phyloP scores from a whole-genome alignment of 2,113 vertebrate species.

The Origma solitaria region DNA sequence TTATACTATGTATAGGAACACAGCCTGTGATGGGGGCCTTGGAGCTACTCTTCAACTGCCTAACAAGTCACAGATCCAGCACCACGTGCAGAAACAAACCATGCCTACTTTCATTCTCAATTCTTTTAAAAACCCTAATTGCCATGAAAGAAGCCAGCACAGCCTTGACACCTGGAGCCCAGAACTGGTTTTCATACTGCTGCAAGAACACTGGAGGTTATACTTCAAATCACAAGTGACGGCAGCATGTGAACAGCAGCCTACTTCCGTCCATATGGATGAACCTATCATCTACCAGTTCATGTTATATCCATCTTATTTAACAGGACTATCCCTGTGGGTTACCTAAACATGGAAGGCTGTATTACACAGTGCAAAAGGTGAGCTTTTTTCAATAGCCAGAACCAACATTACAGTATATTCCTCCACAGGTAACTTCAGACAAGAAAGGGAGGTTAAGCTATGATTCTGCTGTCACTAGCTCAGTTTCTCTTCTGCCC shows the following conservation, averaged over 20 bases:
- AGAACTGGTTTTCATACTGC: not conserved
- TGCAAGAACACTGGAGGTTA: not conserved
- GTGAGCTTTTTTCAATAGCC: not conserved
- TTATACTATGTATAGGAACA: accelerated
- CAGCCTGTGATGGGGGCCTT: not conserved
- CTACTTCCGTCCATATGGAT: not conserved
- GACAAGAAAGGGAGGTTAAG: not conserved
- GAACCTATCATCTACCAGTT: not conserved
- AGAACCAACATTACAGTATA: not conserved
- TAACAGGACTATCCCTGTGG: not conserved
- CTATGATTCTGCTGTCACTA: not conserved
- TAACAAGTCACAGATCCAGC: not conserved
- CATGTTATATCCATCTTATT: not conserved
- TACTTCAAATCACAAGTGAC: not conserved
- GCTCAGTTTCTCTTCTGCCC: not conserved
- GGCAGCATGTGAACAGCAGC: not conserved
- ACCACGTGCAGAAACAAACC: not conserved
- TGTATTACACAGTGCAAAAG: not conserved
- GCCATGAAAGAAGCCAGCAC: not conserved
- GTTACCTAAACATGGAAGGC: not conserved
- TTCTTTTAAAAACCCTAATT: not conserved
- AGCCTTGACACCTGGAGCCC: not conserved
- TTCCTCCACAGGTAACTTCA: not conserved
- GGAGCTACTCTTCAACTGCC: not conserved
- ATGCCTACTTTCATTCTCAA: not conserved